Conservation (phyloP, 2,888 invertebrate genomes). For the Diaphora mendica region DNA sequence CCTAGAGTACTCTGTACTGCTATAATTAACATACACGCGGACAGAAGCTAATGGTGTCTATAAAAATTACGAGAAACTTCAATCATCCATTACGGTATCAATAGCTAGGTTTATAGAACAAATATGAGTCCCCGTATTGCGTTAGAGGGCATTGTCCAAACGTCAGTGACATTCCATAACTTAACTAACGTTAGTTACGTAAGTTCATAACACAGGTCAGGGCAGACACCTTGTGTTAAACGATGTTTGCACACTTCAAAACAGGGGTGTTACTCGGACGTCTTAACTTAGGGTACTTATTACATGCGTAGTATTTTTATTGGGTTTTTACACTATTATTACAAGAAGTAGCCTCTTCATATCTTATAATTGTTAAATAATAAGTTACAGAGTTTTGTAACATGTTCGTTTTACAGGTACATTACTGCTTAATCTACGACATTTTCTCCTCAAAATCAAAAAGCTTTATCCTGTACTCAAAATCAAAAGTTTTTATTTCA, state of each 20-base stretch:
- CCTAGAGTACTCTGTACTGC: too few species aligned
- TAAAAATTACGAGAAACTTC: background rate
- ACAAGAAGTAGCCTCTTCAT: background rate
- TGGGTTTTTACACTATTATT: background rate
- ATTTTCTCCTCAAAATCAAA: too few species aligned
- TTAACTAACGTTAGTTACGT: slow-evolving; percentile 10
- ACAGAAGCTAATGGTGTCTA: background rate
- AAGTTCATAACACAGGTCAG: slow-evolving; percentile 4
- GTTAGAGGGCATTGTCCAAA: slow-evolving; percentile 9
- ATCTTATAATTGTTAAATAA: too few species aligned
- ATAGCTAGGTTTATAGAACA: background rate
- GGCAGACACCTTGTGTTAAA: slow-evolving; percentile 12
- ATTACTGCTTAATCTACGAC: background rate
- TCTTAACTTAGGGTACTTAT: background rate
- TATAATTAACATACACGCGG: too few species aligned
- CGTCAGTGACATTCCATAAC: slow-evolving; percentile 9
- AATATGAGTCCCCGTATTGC: background rate
- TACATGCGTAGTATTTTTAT: background rate
- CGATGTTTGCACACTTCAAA: slow-evolving; percentile 3
- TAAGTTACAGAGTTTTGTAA: too few species aligned
- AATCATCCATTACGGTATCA: background rate
- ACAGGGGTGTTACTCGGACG: background rate
- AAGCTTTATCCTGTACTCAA: too few species aligned
- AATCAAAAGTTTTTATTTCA: too few species aligned
- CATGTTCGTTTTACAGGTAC: too few species aligned